Evolutionary conservation across 2,888 invertebrate genomes (phyloP).

Genomic region (Caenorhabditis panamensis): DNA sequence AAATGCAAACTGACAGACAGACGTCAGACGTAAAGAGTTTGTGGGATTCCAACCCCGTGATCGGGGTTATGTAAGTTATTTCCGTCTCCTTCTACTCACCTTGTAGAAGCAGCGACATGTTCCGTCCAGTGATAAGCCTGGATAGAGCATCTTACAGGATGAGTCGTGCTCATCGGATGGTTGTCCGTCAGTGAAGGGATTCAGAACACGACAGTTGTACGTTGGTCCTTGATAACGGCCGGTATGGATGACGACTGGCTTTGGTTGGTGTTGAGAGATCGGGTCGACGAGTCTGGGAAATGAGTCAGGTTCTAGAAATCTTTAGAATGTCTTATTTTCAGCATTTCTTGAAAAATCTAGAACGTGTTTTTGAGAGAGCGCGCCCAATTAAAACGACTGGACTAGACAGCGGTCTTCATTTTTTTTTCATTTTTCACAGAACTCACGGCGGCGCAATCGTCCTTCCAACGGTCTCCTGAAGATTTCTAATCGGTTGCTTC

Average conservation of each 20-base stretch:
- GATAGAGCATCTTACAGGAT: conserved; percentile 67
- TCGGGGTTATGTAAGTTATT: too few species aligned
- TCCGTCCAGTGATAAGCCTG: conserved; percentile 68
- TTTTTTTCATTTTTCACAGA: neutral
- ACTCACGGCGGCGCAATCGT: conserved; percentile 37
- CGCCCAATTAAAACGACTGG: too few species aligned
- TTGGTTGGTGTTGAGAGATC: conserved; percentile 49
- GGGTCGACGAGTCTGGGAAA: conserved; percentile 34
- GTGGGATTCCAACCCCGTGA: conserved; percentile 37
- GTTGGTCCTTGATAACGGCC: conserved; percentile 62
- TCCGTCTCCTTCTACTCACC: too few species aligned
- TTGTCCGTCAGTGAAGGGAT: conserved; percentile 67
- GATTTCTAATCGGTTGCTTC: conserved; percentile 45
- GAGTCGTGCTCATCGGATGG: conserved; percentile 64
- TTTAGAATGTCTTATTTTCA: too few species aligned
- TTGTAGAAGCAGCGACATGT: conserved; percentile 66
- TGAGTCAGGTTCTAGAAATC: neutral
- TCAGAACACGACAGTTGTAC: conserved; percentile 68
- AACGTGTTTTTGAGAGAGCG: too few species aligned
- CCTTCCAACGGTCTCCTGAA: conserved; percentile 39
- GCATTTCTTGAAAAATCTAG: neutral
- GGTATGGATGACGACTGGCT: conserved; percentile 69
- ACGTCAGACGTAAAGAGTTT: conserved; percentile 10
- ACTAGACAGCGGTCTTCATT: too few species aligned
- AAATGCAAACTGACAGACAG: conserved; percentile 12